Evolutionary conservation across 1,140 invertebrate species (phyloP).

Genomic region (Drosophila grimshawi): DNA sequence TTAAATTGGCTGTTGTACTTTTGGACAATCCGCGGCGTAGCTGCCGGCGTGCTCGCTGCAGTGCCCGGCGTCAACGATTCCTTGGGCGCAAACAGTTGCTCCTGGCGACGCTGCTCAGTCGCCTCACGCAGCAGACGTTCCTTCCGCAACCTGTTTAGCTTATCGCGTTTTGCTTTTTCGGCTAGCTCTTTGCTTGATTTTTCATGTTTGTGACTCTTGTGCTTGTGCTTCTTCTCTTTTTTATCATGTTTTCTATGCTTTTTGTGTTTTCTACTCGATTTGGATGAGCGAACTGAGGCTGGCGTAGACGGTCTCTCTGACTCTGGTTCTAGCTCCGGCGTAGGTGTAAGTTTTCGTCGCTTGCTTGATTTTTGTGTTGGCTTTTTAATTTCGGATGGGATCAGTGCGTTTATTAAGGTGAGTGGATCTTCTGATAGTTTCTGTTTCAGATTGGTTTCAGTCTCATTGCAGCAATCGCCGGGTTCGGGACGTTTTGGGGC

Average conservation of each 20-base stretch:
- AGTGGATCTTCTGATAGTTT: constrained; percentile 91
- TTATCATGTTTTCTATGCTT: constrained; percentile 65
- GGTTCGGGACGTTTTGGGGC: constrained; percentile 85
- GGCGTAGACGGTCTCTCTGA: not conserved
- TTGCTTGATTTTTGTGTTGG: constrained; percentile 1
- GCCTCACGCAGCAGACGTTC: constrained; percentile 92
- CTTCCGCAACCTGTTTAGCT: constrained; percentile 91
- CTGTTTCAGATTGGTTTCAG: constrained; percentile 87
- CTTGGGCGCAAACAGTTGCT: constrained; percentile 87
- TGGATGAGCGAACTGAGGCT: constrained; percentile 6
- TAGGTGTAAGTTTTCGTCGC: constrained; percentile 17
- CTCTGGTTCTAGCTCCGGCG: constrained; percentile 9
- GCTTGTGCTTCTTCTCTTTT: constrained; percentile 82
- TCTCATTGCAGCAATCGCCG: constrained; percentile 75
- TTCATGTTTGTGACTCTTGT: constrained; percentile 84
- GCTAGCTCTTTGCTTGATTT: constrained; percentile 56
- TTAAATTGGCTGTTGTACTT: constrained; percentile 75
- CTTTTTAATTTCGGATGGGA: constrained; percentile 48
- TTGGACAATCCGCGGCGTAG: constrained; percentile 61
- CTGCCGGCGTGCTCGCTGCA: constrained; percentile 39
- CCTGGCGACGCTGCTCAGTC: constrained; percentile 89
- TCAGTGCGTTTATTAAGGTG: constrained; percentile 84
- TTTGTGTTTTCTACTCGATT: constrained; percentile 59
- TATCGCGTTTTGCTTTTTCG: constrained; percentile 60
- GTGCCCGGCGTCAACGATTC: constrained; percentile 3